phyloP scores from a whole-genome alignment of 2,113 vertebrate genomes.

The Pontoporia blainvillei region DNA sequence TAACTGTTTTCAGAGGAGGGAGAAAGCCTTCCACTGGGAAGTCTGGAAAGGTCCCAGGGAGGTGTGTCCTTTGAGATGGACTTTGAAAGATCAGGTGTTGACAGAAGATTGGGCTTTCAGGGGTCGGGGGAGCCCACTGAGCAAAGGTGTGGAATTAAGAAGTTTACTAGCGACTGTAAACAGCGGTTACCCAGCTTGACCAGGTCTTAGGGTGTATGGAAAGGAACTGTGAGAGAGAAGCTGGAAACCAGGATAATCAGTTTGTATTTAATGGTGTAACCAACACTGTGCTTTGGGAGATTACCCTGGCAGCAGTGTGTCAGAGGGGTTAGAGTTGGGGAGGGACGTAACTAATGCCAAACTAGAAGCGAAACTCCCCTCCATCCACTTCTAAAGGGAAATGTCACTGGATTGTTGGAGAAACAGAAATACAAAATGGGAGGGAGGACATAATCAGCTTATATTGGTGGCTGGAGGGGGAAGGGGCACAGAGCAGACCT shows the following conservation, averaged over 20 bases:
- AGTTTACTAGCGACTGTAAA: not conserved
- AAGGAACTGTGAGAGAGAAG: not conserved
- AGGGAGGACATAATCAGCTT: not conserved
- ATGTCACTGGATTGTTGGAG: not conserved
- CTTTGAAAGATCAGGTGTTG: not conserved
- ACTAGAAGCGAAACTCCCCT: not conserved
- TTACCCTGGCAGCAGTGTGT: not conserved
- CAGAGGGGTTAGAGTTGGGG: not conserved
- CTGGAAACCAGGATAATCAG: not conserved
- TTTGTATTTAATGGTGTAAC: not conserved
- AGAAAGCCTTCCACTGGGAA: not conserved
- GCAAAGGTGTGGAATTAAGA: not conserved
- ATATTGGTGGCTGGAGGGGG: not conserved
- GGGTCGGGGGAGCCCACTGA: not conserved
- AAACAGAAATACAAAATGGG: not conserved
- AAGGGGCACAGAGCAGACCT: not conserved
- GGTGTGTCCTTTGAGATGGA: not conserved
- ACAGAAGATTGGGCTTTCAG: not conserved
- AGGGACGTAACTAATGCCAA: not conserved
- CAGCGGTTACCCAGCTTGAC: not conserved
- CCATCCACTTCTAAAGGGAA: not conserved
- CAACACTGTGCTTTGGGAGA: not conserved
- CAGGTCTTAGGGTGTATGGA: not conserved
- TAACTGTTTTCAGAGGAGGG: not conserved
- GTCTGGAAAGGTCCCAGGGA: not conserved